phyloP scores from a whole-genome alignment of 2,113 vertebrate species.

The Oreotrochilus melanogaster region DNA sequence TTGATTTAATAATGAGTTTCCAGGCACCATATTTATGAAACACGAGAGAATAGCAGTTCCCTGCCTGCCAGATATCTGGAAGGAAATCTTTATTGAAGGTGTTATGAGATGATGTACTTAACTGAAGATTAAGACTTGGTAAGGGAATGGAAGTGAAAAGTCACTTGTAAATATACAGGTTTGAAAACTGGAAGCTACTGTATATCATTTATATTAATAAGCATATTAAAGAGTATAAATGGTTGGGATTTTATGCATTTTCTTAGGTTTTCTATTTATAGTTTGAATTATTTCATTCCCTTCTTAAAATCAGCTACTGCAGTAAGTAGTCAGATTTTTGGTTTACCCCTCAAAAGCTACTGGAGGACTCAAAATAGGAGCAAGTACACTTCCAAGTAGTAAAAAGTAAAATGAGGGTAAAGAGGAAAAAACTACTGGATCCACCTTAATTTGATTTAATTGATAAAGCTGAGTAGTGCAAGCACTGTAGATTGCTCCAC shows the following conservation, averaged over 20 bases:
- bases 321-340: not conserved
- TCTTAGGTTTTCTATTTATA: not conserved
- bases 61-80: not conserved
- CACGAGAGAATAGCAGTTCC: not conserved
- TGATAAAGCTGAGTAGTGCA: not conserved
- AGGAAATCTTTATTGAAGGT: not conserved
- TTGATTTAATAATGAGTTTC: conserved; percentile 17
- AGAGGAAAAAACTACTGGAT: not conserved
- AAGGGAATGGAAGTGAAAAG: not conserved
- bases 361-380: not conserved
- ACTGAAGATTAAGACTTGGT: not conserved
- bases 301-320: not conserved
- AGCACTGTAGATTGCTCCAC: not conserved
- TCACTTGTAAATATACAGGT: not conserved
- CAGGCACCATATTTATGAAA: not conserved
- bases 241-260: not conserved
- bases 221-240: not conserved
- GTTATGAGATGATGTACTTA: not conserved
- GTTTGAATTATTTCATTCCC: not conserved
- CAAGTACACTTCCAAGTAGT: fast-evolving
- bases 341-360: not conserved
- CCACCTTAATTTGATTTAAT: not conserved
- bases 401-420: not conserved
- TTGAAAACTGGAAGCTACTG: not conserved
- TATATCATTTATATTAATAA: not conserved